Percentiles rank a stretch among this genome's conserved stretches.
Conservation (phyloP, 2,113 vertebrate genomes). For the Phasianus colchicus region DNA sequence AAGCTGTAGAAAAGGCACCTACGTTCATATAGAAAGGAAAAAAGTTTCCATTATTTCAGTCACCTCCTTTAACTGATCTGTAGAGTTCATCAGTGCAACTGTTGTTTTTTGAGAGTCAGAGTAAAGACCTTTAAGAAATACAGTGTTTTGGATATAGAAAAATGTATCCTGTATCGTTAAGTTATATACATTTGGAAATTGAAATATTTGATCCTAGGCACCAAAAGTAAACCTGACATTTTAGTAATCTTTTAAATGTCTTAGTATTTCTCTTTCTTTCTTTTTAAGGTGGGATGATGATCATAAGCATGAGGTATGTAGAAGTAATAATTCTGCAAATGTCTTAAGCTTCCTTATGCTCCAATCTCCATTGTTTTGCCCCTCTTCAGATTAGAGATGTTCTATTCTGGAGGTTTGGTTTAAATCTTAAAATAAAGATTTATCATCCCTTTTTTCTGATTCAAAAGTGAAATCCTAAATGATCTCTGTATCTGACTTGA, state of each 20-base stretch:
- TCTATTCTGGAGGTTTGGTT: neutral
- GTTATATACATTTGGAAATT: neutral
- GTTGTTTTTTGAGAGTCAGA: neutral
- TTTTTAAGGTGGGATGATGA: conserved; percentile 53
- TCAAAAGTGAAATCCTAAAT: neutral
- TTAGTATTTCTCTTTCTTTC: neutral
- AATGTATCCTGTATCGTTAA: neutral
- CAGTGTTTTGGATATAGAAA: neutral
- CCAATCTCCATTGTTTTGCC: neutral
- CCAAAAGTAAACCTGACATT: neutral
- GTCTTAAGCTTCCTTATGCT: neutral
- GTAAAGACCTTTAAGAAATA: neutral
- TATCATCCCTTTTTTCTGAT: neutral
- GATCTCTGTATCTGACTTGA: neutral
- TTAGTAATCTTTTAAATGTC: neutral
- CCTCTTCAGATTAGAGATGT: neutral
- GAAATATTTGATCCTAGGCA: neutral
- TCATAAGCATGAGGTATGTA: conserved; percentile 58
- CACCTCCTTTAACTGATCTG: neutral
- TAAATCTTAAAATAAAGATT: neutral
- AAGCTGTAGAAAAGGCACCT: neutral
- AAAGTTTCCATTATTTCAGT: neutral
- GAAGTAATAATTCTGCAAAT: neutral
- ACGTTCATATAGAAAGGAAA: neutral
- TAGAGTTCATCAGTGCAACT: neutral